Percentiles rank a stretch among this genome's conserved stretches.
These are phyloP conservation scores for Labia minor DNA, from an alignment of 2,888 invertebrate species.

Conservation along the genomic window DNA sequence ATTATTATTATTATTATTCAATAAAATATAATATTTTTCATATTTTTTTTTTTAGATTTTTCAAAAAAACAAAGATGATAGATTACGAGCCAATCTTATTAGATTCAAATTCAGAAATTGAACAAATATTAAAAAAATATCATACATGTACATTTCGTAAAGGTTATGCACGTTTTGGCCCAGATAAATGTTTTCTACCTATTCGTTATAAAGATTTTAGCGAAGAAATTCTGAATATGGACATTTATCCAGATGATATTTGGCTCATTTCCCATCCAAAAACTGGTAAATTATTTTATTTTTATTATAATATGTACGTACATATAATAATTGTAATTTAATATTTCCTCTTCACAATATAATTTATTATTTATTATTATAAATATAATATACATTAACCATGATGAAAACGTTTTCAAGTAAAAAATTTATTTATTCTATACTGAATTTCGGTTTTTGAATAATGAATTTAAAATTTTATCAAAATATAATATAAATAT, in stretches of 20 bases:
- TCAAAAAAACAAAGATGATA: background rate
- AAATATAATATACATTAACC: too few relatives aligned
- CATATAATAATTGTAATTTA: too few relatives aligned
- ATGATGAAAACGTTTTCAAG: too few relatives aligned
- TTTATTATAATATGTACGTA: too few relatives aligned
- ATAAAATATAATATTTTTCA: too few relatives aligned
- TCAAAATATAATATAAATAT: too few relatives aligned
- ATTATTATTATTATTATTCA: too few relatives aligned
- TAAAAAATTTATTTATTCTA: too few relatives aligned
- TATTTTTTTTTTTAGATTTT: background rate
- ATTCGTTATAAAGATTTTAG: slow-evolving; percentile 25
- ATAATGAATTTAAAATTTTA: too few relatives aligned
- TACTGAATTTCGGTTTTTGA: too few relatives aligned
- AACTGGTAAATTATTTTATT: slow-evolving; percentile 30
- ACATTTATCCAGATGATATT: slow-evolving; percentile 39
- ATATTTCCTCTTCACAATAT: too few relatives aligned
- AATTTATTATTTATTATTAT: too few relatives aligned
- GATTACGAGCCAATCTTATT: background rate
- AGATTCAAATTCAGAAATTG: background rate
- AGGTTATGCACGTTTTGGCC: slow-evolving; percentile 29
- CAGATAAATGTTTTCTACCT: slow-evolving; percentile 37
- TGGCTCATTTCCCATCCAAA: slow-evolving; percentile 33
- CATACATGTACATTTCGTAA: slow-evolving; percentile 27
- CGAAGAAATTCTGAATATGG: slow-evolving; percentile 35
- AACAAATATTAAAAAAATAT: slow-evolving; percentile 27